These are phyloP conservation scores for Drosophila lowei DNA, from an alignment of 1,140 invertebrate species.

Conservation along the genomic window DNA sequence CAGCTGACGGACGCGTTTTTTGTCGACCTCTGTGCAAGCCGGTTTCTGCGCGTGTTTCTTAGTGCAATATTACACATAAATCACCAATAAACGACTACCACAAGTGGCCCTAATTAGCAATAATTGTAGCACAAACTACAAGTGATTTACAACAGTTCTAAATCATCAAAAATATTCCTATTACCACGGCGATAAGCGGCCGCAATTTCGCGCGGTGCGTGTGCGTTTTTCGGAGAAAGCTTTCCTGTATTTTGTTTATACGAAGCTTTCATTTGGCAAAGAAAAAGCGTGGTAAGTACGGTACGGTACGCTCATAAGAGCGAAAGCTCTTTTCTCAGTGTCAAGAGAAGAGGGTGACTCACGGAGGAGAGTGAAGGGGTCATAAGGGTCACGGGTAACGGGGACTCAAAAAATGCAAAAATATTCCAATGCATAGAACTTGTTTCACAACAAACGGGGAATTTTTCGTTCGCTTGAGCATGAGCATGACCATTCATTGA, in stretches of 20 bases:
- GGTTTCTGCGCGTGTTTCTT: constrained; percentile 23
- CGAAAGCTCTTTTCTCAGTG: constrained; percentile 15
- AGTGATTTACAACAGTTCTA: constrained; percentile 21
- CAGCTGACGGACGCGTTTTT: constrained; percentile 61
- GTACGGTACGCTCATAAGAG: neutral
- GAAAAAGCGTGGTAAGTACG: constrained; percentile 33
- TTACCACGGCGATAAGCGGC: constrained; percentile 14
- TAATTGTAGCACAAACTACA: constrained; percentile 13
- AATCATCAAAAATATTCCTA: constrained; percentile 21
- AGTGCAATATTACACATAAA: neutral
- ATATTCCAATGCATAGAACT: too few relatives aligned
- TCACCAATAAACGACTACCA: neutral
- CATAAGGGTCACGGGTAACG: neutral
- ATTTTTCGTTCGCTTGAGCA: too few relatives aligned
- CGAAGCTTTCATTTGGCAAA: constrained; percentile 33
- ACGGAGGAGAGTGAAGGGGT: neutral
- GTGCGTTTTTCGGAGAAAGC: constrained; percentile 41
- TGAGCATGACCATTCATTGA: too few relatives aligned
- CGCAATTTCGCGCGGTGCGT: neutral
- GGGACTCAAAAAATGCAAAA: neutral
- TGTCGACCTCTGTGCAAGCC: constrained; percentile 41
- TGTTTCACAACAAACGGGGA: too few relatives aligned
- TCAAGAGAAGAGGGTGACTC: too few relatives aligned
- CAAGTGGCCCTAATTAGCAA: constrained; percentile 1
- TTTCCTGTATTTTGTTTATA: constrained; percentile 46